Evolutionary conservation across 2,797 vertebrate species (phyloP).

Genomic region (Micropoecilia bifurca): DNA sequence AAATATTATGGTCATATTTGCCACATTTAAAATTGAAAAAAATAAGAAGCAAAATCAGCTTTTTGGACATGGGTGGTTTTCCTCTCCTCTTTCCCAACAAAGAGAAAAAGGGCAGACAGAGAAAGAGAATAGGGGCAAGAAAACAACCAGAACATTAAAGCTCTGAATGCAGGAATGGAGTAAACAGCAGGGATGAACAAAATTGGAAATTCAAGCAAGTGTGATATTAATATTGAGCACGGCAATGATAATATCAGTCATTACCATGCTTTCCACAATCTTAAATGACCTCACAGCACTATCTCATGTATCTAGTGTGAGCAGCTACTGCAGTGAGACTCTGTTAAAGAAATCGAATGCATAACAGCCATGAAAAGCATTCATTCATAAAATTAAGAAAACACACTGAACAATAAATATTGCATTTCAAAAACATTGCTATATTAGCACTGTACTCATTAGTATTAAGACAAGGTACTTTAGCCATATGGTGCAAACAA

Average conservation of each 20-base stretch:
- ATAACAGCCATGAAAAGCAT: neutral
- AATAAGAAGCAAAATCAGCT: slow-evolving; percentile 1
- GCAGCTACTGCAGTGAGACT: neutral
- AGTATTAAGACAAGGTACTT: neutral
- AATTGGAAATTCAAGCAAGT: neutral
- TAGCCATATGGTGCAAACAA: neutral
- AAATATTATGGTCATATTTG: slow-evolving; percentile 17
- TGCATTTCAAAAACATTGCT: neutral
- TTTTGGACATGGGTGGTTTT: neutral
- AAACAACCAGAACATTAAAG: neutral
- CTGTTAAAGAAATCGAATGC: neutral
- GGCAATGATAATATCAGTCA: neutral
- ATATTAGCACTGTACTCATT: neutral
- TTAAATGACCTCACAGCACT: neutral
- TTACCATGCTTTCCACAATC: neutral
- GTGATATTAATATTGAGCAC: neutral
- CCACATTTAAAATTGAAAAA: slow-evolving; percentile 31
- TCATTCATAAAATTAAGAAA: neutral
- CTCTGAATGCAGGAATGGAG: slow-evolving; percentile 1
- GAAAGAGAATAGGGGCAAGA: neutral
- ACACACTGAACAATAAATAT: neutral
- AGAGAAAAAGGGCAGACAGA: neutral
- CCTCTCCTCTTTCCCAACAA: too few relatives aligned
- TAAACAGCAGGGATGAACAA: neutral
- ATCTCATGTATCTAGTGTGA: neutral